These are phyloP conservation scores for Colostygia pectinataria DNA, from an alignment of 2,888 invertebrate species.

Conservation along the genomic window DNA sequence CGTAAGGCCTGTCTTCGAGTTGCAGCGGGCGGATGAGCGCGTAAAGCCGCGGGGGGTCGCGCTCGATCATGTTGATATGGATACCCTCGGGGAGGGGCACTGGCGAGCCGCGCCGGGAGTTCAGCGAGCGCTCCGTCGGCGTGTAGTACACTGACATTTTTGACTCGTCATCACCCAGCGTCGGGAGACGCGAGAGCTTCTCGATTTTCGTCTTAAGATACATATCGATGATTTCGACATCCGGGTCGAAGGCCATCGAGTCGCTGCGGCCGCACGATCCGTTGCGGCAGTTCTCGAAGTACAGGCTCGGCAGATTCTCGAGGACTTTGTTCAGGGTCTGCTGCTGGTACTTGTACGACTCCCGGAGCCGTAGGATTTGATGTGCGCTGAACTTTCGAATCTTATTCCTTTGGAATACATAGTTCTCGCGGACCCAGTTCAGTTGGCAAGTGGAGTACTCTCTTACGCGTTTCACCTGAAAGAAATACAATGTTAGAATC, in stretches of 20 bases:
- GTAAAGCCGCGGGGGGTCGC: constrained; percentile 64
- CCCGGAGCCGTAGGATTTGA: constrained; percentile 93
- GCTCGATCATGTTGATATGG: constrained; percentile 86
- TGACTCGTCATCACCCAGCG: constrained; percentile 85
- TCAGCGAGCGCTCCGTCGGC: constrained; percentile 87
- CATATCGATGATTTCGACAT: constrained; percentile 85
- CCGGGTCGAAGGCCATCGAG: constrained; percentile 87
- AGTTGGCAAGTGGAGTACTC: constrained; percentile 96
- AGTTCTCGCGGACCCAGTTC: constrained; percentile 97
- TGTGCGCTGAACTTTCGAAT: constrained; percentile 97
- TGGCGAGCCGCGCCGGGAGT: constrained; percentile 72
- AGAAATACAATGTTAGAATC: constrained; percentile 9
- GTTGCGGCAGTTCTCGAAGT: constrained; percentile 96
- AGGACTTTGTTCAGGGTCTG: constrained; percentile 96
- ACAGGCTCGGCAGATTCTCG: constrained; percentile 94
- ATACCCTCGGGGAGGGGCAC: constrained; percentile 80
- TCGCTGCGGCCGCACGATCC: constrained; percentile 91
- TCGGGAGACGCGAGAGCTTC: constrained; percentile 80
- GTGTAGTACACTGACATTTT: constrained; percentile 91
- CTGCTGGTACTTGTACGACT: constrained; percentile 98
- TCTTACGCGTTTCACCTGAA: constrained; percentile 93
- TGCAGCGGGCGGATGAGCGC: constrained; percentile 63
- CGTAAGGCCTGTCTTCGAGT: constrained; percentile 36
- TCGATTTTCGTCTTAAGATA: constrained; percentile 87
- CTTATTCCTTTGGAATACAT: constrained; percentile 96